Conservation (phyloP, 2,797 vertebrate species). For the Cephalopachus bancanus region DNA sequence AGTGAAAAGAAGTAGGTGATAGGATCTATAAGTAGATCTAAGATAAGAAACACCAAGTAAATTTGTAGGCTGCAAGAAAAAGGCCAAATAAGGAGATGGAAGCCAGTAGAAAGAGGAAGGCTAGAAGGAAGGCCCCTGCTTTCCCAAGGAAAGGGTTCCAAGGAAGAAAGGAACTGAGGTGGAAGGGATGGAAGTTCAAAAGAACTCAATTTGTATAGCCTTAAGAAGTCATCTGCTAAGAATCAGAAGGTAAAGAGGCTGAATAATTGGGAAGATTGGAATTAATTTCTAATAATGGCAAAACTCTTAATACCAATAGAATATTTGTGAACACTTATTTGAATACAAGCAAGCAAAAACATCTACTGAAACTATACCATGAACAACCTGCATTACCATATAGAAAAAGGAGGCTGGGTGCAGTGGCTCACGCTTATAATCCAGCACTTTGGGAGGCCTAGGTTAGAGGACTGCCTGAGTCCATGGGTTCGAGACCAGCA, state of each 20-base stretch:
- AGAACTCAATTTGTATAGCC: conserved; percentile 15
- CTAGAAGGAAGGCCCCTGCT: neutral
- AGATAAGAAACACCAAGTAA: conserved; percentile 20
- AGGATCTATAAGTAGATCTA: conserved; percentile 19
- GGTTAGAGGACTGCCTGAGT: too few relatives aligned
- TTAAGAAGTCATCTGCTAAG: conserved; percentile 1
- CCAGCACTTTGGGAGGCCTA: too few relatives aligned
- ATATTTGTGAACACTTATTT: conserved; percentile 31
- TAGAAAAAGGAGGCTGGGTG: neutral
- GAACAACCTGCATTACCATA: conserved; percentile 7
- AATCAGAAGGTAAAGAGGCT: conserved; percentile 23
- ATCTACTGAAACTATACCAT: neutral
- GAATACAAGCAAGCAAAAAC: conserved; percentile 40
- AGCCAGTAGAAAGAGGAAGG: neutral
- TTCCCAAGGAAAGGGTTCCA: conserved; percentile 25
- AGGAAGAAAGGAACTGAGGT: neutral
- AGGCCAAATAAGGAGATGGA: conserved; percentile 10
- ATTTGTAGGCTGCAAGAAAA: conserved; percentile 22
- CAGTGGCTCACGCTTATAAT: too few relatives aligned
- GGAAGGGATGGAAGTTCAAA: conserved; percentile 3
- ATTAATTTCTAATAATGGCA: conserved; percentile 1
- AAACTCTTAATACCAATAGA: conserved; percentile 21
- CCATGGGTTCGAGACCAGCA: too few relatives aligned
- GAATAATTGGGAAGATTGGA: neutral
- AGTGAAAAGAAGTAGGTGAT: neutral